Evolutionary conservation across 64 coral and sea anemone species (phyloP).

Genomic region (Pocillopora damicornis): DNA sequence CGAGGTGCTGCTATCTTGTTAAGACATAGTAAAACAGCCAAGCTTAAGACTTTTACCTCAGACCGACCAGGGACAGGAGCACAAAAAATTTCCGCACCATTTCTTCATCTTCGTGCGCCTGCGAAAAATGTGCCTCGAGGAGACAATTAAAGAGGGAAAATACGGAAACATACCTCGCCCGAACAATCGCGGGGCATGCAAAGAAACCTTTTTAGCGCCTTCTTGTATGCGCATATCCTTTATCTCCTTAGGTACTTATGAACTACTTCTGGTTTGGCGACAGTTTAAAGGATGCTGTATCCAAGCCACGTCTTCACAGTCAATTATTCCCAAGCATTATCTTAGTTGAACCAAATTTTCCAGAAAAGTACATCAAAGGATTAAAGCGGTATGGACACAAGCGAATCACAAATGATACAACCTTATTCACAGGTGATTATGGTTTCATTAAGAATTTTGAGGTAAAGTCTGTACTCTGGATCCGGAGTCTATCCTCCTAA

Average conservation of each 20-base stretch:
- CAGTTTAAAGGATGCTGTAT: constrained; percentile 65
- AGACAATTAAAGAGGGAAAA: too few species aligned
- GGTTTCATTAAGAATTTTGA: not conserved
- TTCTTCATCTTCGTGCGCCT: too few species aligned
- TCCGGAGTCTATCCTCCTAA: too few species aligned
- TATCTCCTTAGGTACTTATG: constrained; percentile 65
- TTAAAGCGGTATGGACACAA: constrained; percentile 60
- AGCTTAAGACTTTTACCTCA: too few species aligned
- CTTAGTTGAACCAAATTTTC: constrained; percentile 75
- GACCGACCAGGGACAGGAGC: too few species aligned
- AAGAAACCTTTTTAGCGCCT: not conserved
- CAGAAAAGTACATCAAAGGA: constrained; percentile 44
- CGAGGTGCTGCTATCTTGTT: too few species aligned
- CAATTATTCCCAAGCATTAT: constrained; percentile 84
- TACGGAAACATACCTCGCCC: too few species aligned
- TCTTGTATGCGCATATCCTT: not conserved
- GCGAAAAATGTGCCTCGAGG: too few species aligned
- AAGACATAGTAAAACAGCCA: too few species aligned
- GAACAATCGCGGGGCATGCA: not conserved
- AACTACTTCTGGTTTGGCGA: constrained; percentile 90
- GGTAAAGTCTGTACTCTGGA: too few species aligned
- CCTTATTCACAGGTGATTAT: constrained; percentile 74
- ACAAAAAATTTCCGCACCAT: too few species aligned
- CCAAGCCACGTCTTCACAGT: constrained; percentile 67
- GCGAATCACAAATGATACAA: constrained; percentile 68